Base-by-base conservation (phyloP, 2,113 vertebrate species). In the Silurus glanis region DNA sequence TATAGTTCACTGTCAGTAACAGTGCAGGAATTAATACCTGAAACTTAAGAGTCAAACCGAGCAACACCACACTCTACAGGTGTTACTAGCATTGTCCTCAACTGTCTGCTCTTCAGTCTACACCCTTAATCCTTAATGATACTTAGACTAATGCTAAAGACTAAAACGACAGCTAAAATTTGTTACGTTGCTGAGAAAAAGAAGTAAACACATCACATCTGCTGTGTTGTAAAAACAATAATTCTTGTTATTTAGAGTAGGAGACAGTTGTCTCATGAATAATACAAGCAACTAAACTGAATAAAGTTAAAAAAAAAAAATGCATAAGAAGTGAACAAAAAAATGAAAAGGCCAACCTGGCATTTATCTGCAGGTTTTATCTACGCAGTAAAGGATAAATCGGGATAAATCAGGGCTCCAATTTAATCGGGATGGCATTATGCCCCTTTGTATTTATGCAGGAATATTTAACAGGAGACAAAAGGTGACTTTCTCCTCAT, bases 401-500 rank as follows among this genome's bases (percentile, higher is more conserved):
- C 90, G 92, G 96, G 96, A 96, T 96, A 96, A 96, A 95, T 96
- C 95, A 95, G 95, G 94, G 95, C 94, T 88, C 87, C 95, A 95
- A 61, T 95, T 95, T 96, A 96, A 96, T 89, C 89, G 64, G 89
- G 83, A 93, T 93, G 95, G 94, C 95, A 92, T 94, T 94, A 93
- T 93, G 92, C 84, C 93, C 87, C 94, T 97, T 97, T 98, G 96
- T 97, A 95, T 95, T 96, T 92, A 95, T 94, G 95, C 95, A 95
- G 94, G 95, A 97, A 97, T 96, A 97, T 96, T 97, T 96, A 96
- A 93, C 94, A 88, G 91, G 94, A 97, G 95, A 98, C 97, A 98
- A 98, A 97, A 96, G 97, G 95, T 95, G 94, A 95, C 95, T 94
- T 97, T 97, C 96, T 97, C 96, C 96, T 97, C 96, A 96, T 96